Evolutionary conservation across 1,140 invertebrate genomes (phyloP), one percentile per base, ranked within the genome.

Genomic region (Pachyrhynchus sulphureomaculatus): DNA sequence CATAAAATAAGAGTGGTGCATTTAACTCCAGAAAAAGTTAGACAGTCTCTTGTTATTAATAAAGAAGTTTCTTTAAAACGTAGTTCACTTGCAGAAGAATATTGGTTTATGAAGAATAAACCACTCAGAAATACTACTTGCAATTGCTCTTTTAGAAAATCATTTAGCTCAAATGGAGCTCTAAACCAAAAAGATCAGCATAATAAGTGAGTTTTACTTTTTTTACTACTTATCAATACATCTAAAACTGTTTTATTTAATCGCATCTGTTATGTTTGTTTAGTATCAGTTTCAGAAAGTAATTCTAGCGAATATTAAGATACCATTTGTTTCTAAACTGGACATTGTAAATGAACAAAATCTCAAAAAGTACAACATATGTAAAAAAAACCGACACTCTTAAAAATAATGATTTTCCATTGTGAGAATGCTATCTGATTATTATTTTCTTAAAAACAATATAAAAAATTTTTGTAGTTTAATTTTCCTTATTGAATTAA

Each of bases 21-120:
- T 54, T 36, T 76, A 2, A 63, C 58, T 54, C 73, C 73, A 29
- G 71, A 72, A 52, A 62, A 54, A 62, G 26, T 48, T 20, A 49
- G 39, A n/a, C 60, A 68, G 12, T 64, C 42, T 42, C 37, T 62
- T 24, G 10, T 56, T 45, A 55, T 62, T 37, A 18, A 29, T 49
- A 34, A 56, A 48, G 55, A 62, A 12, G 13, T 39, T 33, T 44
- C 36, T 36, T 65, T 54, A 17, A 74, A 67, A 44, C 44, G 71
- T 24, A 68, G 64, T 63, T 74, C 72, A 0, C 45, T 75, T 23
- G 68, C 71, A 12, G 75, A 74, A 61, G 75, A 76, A 51, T 76
- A 76, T 53, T 76, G 75, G 75, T 76, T 76, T 58, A 74, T 69
- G n/a, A 67, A 70, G 68, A 74, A 68, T 52, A 70, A 68, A 64